Percentiles rank a stretch among this genome's conserved stretches.
These are phyloP conservation scores for Actenoides lindsayi DNA, from an alignment of 2,113 vertebrate genomes.

Conservation along the genomic window DNA sequence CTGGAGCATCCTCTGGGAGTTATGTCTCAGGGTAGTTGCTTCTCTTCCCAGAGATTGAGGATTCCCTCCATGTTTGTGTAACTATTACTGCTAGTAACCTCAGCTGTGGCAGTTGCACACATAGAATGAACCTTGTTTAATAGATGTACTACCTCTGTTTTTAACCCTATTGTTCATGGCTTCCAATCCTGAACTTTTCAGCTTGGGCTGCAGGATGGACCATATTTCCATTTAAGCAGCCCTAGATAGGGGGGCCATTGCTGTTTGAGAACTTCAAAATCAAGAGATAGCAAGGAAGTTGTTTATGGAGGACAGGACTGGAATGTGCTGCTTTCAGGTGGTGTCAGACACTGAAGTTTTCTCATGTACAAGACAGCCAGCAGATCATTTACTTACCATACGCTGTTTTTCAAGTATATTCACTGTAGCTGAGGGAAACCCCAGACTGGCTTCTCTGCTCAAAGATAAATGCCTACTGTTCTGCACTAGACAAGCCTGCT, in stretches of 20 bases:
- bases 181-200: not conserved
- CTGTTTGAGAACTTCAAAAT: not conserved
- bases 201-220: not conserved
- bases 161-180: not conserved
- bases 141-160: not conserved
- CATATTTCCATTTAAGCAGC: not conserved
- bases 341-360: not conserved
- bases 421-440: not conserved
- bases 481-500: not conserved
- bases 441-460: not conserved
- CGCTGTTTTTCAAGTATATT: not conserved
- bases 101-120: not conserved
- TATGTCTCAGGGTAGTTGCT: not conserved
- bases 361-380: not conserved
- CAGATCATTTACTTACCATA: not conserved
- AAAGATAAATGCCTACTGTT: not conserved
- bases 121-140: not conserved
- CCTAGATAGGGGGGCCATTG: not conserved
- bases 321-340: not conserved
- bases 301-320: not conserved
- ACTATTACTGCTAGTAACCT: not conserved
- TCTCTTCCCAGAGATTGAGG: not conserved
- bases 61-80: not conserved
- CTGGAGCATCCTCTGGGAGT: too few relatives aligned
- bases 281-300: not conserved